These are phyloP conservation scores for Potamarius usumacintae DNA, from an alignment of 2,113 vertebrate genomes.

Conservation along the genomic window DNA sequence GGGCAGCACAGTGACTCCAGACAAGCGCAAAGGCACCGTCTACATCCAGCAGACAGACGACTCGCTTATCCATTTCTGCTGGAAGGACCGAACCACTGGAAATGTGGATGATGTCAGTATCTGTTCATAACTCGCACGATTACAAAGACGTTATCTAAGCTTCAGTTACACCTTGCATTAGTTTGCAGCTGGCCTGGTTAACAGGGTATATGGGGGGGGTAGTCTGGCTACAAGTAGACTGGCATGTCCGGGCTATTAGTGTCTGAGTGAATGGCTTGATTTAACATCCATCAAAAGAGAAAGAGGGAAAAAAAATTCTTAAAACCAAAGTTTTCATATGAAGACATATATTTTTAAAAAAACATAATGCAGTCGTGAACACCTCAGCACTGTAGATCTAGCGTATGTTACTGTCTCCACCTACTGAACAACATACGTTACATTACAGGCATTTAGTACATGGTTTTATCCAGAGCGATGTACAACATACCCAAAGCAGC, in stretches of 20 bases:
- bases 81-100: slow-evolving; percentile 92
- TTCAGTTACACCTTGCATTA: neutral
- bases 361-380: neutral
- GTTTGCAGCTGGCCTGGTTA: neutral
- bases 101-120: slow-evolving; percentile 58
- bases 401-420: neutral
- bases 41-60: slow-evolving; percentile 97
- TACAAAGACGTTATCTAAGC: neutral
- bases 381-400: neutral
- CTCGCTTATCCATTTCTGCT: slow-evolving; percentile 97
- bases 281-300: neutral
- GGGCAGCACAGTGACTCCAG: slow-evolving; percentile 92
- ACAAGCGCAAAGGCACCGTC: slow-evolving; percentile 93
- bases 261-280: neutral
- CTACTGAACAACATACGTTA: neutral
- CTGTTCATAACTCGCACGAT: neutral
- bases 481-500: no score
- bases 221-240: neutral
- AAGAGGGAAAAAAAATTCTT: neutral
- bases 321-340: neutral
- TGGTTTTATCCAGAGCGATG: no score
- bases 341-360: no score
- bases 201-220: neutral
- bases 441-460: no score
- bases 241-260: neutral